Conservation (phyloP, 2,113 vertebrate species). For the Parus major region DNA sequence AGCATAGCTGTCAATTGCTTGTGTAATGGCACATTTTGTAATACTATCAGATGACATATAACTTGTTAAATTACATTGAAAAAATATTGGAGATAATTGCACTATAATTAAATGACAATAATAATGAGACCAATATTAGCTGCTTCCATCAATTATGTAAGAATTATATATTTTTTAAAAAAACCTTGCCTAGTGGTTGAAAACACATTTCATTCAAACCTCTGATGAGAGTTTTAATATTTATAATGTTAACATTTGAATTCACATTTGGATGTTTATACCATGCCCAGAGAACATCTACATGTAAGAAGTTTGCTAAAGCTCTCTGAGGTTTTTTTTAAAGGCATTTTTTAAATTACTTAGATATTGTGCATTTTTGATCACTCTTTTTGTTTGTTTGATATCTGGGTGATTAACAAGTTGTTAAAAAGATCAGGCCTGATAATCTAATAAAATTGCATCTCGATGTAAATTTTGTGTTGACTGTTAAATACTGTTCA, state of each 20-base stretch:
- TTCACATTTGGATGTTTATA: not conserved
- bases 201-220: slow-evolving; percentile 19
- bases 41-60: slow-evolving; percentile 52
- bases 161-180: not conserved
- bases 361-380: not conserved
- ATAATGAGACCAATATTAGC: slow-evolving; percentile 68
- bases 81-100: slow-evolving; percentile 39
- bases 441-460: not conserved
- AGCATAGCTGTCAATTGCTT: slow-evolving; percentile 42
- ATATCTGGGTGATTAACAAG: not conserved
- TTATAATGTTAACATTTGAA: not conserved
- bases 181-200: not conserved
- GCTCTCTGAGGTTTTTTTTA: not conserved
- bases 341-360: not conserved
- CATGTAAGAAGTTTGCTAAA: not conserved
- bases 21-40: slow-evolving; percentile 39
- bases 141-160: slow-evolving; percentile 55
- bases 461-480: not conserved
- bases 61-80: slow-evolving; percentile 58
- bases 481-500: not conserved
- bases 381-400: not conserved
- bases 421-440: not conserved
- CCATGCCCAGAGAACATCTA: not conserved
- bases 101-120: slow-evolving; percentile 73
- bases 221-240: not conserved